Evolutionary conservation across 2,888 invertebrate genomes (phyloP).

Genomic region (Azorinus chamasolen): DNA sequence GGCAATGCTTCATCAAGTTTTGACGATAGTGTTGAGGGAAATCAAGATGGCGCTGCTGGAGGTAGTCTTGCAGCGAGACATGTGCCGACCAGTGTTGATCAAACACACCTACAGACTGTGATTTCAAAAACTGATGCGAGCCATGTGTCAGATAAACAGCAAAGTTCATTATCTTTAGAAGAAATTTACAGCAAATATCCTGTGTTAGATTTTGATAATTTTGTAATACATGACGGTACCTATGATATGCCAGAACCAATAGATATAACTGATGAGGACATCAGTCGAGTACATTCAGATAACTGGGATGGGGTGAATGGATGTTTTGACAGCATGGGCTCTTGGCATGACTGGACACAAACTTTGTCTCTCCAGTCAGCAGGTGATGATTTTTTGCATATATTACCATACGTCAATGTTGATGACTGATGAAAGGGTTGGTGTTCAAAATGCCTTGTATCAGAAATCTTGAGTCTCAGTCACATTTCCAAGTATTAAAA

Average conservation of each 20-base stretch:
- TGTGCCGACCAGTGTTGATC: conserved; percentile 45
- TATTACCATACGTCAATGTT: conserved; percentile 98
- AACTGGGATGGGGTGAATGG: conserved; percentile 87
- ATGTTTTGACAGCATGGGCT: conserved; percentile 87
- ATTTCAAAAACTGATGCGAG: conserved; percentile 37
- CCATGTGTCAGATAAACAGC: conserved; percentile 1
- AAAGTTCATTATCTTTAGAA: conserved; percentile 67
- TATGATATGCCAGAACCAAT: conserved; percentile 88
- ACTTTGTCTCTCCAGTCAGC: conserved; percentile 91
- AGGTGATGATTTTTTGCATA: conserved; percentile 93
- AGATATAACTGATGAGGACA: conserved; percentile 74
- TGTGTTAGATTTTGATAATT: conserved; percentile 89
- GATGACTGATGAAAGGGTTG: conserved; percentile 88
- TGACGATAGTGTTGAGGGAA: conserved; percentile 58
- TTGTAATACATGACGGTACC: conserved; percentile 85
- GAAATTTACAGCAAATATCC: conserved; percentile 90
- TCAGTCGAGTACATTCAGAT: conserved; percentile 83
- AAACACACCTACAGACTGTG: conserved; percentile 59
- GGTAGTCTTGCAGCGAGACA: conserved; percentile 31
- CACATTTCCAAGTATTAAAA: no score
- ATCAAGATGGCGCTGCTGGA: conserved; percentile 32
- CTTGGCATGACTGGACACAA: conserved; percentile 97
- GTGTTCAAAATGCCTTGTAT: no score
- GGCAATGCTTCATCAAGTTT: conserved; percentile 62
- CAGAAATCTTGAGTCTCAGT: no score